A percentile compares a stretch with the other conserved stretches of the same genome.
Evolutionary conservation across 2,888 invertebrate genomes (phyloP).

Genomic region (Cetonia aurata): DNA sequence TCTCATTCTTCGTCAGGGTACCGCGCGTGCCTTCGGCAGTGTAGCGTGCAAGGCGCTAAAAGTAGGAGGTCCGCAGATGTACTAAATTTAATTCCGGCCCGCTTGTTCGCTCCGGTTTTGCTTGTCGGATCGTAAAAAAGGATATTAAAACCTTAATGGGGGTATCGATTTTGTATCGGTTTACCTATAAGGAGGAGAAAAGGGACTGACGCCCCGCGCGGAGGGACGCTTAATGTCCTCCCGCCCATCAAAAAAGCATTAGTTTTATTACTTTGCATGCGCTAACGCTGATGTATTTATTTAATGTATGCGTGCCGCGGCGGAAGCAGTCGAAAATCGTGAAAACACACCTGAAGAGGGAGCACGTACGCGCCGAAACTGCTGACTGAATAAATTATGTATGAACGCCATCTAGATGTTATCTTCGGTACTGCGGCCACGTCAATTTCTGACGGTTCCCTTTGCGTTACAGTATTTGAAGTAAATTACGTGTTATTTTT

Average conservation of each 20-base stretch:
- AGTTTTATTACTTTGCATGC: conserved; percentile 34
- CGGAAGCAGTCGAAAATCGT: too few relatives aligned
- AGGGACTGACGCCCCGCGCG: neutral
- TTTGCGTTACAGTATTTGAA: too few relatives aligned
- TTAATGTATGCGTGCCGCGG: too few relatives aligned
- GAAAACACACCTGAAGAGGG: too few relatives aligned
- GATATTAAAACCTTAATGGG: conserved; percentile 39
- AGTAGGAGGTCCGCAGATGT: conserved; percentile 6
- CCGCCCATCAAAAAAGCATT: conserved; percentile 30
- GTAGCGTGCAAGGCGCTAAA: too few relatives aligned
- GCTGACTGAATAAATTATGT: too few relatives aligned
- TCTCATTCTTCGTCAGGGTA: neutral
- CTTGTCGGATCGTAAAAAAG: conserved; percentile 34
- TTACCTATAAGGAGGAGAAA: conserved; percentile 7
- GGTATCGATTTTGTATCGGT: conserved; percentile 37
- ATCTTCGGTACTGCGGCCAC: neutral
- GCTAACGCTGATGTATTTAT: neutral
- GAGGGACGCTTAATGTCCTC: conserved; percentile 17
- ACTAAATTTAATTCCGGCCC: conserved; percentile 35
- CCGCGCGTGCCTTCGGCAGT: too few relatives aligned
- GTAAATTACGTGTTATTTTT: too few relatives aligned
- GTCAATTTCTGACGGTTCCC: conserved; percentile 3
- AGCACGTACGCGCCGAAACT: too few relatives aligned
- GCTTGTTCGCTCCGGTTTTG: conserved; percentile 36
- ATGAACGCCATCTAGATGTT: too few relatives aligned